A percentile compares a stretch with the other conserved stretches of the same genome.
Evolutionary conservation across 2,797 vertebrate genomes (phyloP).

Genomic region (Phalloptychus januarius): DNA sequence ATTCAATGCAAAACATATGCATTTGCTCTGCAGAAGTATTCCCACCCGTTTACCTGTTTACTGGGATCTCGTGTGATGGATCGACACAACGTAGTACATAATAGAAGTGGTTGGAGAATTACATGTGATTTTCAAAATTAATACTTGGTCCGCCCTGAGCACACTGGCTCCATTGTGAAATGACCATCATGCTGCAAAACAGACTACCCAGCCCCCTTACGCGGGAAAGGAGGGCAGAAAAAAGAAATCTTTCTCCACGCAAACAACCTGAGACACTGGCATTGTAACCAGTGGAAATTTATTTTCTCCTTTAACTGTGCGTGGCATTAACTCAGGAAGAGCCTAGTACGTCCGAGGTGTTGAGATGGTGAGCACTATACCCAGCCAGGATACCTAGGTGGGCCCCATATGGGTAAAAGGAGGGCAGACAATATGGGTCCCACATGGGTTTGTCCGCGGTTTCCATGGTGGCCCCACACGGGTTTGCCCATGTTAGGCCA

Average conservation of each 20-base stretch:
- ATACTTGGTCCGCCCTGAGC: neutral
- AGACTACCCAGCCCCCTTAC: no score
- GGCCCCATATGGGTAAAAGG: no score
- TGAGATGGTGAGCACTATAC: neutral
- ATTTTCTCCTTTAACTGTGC: conserved; percentile 5
- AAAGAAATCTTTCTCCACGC: conserved; percentile 46
- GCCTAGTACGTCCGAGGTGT: neutral
- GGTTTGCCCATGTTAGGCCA: no score
- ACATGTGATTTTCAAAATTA: neutral
- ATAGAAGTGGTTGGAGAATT: neutral
- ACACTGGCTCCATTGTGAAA: neutral
- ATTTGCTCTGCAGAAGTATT: neutral
- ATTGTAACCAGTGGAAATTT: conserved; percentile 4
- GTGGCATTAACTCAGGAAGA: neutral
- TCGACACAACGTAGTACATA: neutral
- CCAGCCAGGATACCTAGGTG: no score
- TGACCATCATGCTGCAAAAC: neutral
- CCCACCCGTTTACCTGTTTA: neutral
- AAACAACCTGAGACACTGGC: conserved; percentile 30
- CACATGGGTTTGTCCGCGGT: no score
- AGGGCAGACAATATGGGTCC: no score
- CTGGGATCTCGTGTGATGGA: neutral
- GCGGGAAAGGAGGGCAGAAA: no score
- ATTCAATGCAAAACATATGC: neutral
- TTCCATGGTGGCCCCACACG: no score